These are phyloP conservation scores for Tokudaia muenninki DNA, from an alignment of 2,797 vertebrate species.

Conservation along the genomic window DNA sequence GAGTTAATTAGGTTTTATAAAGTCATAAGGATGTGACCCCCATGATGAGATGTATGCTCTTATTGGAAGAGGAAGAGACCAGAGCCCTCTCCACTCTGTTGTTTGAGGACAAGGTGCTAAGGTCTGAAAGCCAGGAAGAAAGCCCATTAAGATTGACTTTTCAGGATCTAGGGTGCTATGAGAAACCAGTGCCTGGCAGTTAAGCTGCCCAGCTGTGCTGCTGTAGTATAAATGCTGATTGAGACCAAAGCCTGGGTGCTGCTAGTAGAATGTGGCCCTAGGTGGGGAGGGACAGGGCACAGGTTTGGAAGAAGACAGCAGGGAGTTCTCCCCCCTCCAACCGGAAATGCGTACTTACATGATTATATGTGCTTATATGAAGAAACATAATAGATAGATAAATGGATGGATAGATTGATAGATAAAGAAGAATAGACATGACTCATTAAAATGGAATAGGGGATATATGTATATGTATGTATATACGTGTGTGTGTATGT, in stretches of 20 bases:
- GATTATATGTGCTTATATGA: not conserved
- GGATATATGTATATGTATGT: rapidly evolving
- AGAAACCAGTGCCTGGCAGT: conserved; percentile 10
- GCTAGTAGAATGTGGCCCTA: not conserved
- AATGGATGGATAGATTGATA: not conserved
- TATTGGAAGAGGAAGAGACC: not conserved
- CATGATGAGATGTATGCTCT: not conserved
- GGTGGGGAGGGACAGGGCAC: not conserved
- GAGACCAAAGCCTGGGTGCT: not conserved
- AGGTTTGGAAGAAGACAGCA: not conserved
- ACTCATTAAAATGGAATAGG: not conserved
- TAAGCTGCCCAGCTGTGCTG: not conserved
- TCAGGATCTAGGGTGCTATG: not conserved
- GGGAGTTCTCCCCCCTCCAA: no score
- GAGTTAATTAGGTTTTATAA: conserved; percentile 2
- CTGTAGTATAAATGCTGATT: not conserved
- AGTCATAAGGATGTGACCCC: not conserved
- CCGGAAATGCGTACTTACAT: not conserved
- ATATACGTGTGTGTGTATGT: no score
- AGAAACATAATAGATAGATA: not conserved
- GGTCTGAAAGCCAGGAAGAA: not conserved
- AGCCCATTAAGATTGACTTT: not conserved
- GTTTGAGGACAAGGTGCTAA: not conserved
- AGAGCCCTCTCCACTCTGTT: not conserved
- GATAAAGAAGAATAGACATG: not conserved